Percentiles rank a stretch among this genome's conserved stretches.
Evolutionary conservation across 2,113 vertebrate genomes (phyloP).

Genomic region (Pristiophorus japonicus): DNA sequence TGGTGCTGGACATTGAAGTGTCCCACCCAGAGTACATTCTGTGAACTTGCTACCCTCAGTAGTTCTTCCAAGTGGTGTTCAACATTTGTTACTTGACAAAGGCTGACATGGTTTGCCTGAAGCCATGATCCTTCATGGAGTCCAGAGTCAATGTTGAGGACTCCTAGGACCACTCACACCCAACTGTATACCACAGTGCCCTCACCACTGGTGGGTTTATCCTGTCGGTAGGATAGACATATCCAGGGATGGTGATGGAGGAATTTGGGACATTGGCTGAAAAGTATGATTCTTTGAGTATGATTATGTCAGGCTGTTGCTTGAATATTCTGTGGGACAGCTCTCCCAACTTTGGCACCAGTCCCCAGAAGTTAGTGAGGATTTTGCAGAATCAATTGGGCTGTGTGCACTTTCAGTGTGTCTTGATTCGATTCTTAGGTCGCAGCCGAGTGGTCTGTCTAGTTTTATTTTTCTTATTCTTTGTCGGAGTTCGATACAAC

Average conservation of each 20-base stretch:
- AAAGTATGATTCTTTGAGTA: background rate
- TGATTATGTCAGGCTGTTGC: background rate
- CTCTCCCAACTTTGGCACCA: background rate
- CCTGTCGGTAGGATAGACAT: background rate
- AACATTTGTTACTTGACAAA: background rate
- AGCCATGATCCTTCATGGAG: background rate
- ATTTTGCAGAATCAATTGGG: background rate
- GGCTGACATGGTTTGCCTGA: background rate
- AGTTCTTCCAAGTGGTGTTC: background rate
- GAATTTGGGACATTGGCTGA: background rate
- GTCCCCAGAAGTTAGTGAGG: background rate
- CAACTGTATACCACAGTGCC: background rate
- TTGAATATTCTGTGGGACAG: background rate
- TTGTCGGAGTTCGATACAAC: background rate
- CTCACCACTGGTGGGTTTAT: background rate
- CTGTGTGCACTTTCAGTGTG: background rate
- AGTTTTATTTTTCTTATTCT: conserved; percentile 6
- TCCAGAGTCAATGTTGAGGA: background rate
- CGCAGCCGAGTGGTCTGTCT: background rate
- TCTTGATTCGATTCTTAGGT: background rate
- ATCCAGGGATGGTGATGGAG: background rate
- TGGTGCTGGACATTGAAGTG: background rate
- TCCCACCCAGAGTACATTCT: background rate
- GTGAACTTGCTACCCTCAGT: background rate
- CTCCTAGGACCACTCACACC: background rate